A percentile compares a stretch with the other conserved stretches of the same genome.
Conservation (phyloP, 64 coral and sea anemone species). For the Pocillopora damicornis region DNA sequence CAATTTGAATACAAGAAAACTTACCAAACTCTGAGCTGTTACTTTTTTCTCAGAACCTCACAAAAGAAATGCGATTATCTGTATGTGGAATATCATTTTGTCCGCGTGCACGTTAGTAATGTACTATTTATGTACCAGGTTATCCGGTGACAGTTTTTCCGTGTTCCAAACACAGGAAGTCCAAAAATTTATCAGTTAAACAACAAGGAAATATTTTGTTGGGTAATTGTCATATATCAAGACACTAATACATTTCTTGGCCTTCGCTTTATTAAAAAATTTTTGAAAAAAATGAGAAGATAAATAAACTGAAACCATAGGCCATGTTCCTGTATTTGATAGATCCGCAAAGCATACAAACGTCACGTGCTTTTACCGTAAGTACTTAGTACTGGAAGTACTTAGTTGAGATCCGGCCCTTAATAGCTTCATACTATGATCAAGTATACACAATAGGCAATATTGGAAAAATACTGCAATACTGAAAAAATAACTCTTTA, state of each 20-base stretch:
- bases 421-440: too few species aligned
- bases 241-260: not conserved
- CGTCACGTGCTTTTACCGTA: too few species aligned
- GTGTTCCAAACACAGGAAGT: not conserved
- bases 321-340: too few species aligned
- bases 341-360: too few species aligned
- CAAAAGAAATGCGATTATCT: not conserved
- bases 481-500: too few species aligned
- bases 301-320: not conserved
- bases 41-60: not conserved
- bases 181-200: too few species aligned
- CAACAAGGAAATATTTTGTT: not conserved
- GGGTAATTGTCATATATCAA: not conserved
- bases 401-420: too few species aligned
- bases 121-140: not conserved
- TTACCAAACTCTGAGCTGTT: not conserved
- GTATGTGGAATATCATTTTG: not conserved
- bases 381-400: too few species aligned
- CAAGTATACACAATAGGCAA: too few species aligned
- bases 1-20: not conserved
- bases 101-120: not conserved
- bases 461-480: too few species aligned
- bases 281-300: not conserved
- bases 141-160: not conserved
- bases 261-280: not conserved